Evolutionary conservation across 1,140 invertebrate species (phyloP).

Genomic region (Drosophila cardini): DNA sequence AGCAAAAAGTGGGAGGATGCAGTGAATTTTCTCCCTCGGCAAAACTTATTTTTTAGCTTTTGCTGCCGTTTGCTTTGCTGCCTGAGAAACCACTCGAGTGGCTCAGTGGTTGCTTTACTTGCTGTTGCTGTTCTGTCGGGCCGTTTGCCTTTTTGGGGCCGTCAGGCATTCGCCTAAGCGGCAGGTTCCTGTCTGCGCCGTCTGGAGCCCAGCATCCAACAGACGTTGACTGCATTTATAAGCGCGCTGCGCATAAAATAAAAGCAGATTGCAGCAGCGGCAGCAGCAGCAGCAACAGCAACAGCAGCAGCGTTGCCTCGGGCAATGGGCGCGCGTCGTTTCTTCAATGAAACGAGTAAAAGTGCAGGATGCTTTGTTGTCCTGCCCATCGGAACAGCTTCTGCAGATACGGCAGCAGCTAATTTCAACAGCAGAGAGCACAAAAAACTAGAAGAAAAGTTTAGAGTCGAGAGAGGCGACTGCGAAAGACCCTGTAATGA

Average conservation of each 20-base stretch:
- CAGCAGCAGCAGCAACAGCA: slow-evolving; percentile 42
- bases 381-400: slow-evolving; percentile 79
- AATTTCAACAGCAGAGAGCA: slow-evolving; percentile 67
- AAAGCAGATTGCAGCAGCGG: slow-evolving; percentile 73
- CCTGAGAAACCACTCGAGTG: slow-evolving; percentile 27
- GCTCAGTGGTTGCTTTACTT: slow-evolving; percentile 41
- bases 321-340: slow-evolving; percentile 48
- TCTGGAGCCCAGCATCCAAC: slow-evolving; percentile 50
- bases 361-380: slow-evolving; percentile 81
- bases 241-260: slow-evolving; percentile 81
- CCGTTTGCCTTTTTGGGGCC: slow-evolving; percentile 81
- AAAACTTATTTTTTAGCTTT: slow-evolving; percentile 47
- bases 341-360: slow-evolving; percentile 80
- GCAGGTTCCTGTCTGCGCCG: slow-evolving; percentile 74
- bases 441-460: slow-evolving; percentile 20
- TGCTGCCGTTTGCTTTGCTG: slow-evolving; percentile 42
- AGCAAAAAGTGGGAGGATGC: slow-evolving; percentile 84
- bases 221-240: slow-evolving; percentile 83
- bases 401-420: slow-evolving; percentile 82
- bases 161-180: slow-evolving; percentile 81
- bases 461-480: too few relatives aligned
- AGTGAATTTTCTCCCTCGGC: slow-evolving; percentile 73
- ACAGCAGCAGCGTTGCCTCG: slow-evolving; percentile 43
- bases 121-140: slow-evolving; percentile 59
- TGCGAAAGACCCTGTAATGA: too few relatives aligned